phyloP scores from a whole-genome alignment of 2,888 invertebrate species.

The Bugula neritina region DNA sequence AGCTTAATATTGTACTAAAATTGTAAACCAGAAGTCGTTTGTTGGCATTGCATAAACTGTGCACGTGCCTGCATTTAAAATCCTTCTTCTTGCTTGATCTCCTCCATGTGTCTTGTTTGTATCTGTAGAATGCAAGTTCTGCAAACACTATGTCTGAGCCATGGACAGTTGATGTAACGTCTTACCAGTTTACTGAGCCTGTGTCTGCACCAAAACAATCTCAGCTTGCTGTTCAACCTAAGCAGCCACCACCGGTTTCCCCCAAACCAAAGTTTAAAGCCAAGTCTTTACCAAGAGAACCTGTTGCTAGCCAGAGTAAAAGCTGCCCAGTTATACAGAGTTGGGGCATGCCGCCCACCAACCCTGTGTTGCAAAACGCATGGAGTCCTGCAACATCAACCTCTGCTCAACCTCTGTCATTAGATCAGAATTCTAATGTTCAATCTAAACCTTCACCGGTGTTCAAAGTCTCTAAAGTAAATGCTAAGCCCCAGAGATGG shows the following conservation, averaged over 20 bases:
- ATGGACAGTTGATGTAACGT: slow-evolving; percentile 25
- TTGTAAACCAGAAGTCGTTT: too few species aligned
- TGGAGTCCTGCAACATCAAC: not conserved
- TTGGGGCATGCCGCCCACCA: slow-evolving; percentile 9
- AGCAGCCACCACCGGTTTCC: slow-evolving; percentile 13
- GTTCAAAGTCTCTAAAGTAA: slow-evolving; percentile 12
- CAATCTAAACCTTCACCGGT: not conserved
- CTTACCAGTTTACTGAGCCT: slow-evolving; percentile 14
- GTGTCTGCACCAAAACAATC: not conserved
- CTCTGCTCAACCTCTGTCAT: not conserved
- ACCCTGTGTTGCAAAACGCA: not conserved
- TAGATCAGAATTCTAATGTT: not conserved
- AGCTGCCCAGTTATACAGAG: not conserved
- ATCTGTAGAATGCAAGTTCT: too few species aligned
- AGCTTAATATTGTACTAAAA: too few species aligned
- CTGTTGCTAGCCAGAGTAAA: not conserved
- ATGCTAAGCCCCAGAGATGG: slow-evolving; percentile 16
- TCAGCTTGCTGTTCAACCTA: slow-evolving; percentile 8
- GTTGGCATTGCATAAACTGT: too few species aligned
- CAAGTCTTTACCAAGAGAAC: slow-evolving; percentile 3
- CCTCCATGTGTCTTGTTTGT: too few species aligned
- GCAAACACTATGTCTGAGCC: slow-evolving; percentile 12
- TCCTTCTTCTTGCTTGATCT: too few species aligned
- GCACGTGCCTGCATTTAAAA: too few species aligned
- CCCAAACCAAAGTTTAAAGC: slow-evolving; percentile 25